Percentiles rank a stretch among this genome's conserved stretches.
These are phyloP conservation scores for Bufo gargarizans DNA, from an alignment of 2,113 vertebrate genomes.

Conservation along the genomic window DNA sequence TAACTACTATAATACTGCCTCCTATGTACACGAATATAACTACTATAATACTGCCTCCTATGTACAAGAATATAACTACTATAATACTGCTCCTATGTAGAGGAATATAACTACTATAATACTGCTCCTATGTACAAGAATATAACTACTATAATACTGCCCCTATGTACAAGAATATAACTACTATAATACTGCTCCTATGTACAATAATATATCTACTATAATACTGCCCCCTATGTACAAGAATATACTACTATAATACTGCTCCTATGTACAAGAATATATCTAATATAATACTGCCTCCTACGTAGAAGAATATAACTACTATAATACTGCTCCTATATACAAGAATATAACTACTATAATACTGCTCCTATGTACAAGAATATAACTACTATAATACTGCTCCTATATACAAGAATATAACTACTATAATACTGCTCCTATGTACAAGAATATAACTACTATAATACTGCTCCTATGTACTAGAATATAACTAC, in stretches of 20 bases:
- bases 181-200: conserved; percentile 12
- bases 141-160: conserved; percentile 20
- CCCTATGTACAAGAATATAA: conserved; percentile 16
- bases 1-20: conserved; percentile 5
- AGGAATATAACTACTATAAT: conserved; percentile 10
- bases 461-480: conserved; percentile 11
- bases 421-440: conserved; percentile 28
- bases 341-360: conserved; percentile 11
- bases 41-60: conserved; percentile 9
- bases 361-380: not conserved
- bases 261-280: not conserved
- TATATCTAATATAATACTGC: conserved; percentile 23
- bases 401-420: not conserved
- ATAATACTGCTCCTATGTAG: not conserved
- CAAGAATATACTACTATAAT: conserved; percentile 19
- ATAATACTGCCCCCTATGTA: not conserved
- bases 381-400: not conserved
- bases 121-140: conserved; percentile 1
- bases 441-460: not conserved
- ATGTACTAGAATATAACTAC: not conserved
- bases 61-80: conserved; percentile 7
- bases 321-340: conserved; percentile 14
- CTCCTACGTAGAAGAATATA: conserved; percentile 9
- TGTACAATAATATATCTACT: conserved; percentile 14
- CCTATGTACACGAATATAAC: not conserved